A percentile compares a stretch with the other conserved stretches of the same genome.
These are phyloP conservation scores for Blastobasis lacticolella DNA, from an alignment of 2,888 invertebrate genomes.

Conservation along the genomic window DNA sequence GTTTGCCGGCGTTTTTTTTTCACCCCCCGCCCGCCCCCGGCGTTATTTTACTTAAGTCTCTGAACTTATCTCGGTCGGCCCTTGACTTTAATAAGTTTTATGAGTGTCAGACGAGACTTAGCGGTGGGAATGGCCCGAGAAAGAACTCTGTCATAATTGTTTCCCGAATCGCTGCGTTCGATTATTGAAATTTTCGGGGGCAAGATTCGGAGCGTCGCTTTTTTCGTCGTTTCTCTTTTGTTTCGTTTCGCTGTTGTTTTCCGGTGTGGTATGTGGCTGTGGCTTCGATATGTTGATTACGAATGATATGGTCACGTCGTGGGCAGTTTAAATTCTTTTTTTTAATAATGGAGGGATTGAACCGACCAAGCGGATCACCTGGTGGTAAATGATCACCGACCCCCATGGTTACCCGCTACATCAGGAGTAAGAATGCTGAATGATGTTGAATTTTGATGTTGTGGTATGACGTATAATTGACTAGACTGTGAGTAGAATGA, in stretches of 20 bases:
- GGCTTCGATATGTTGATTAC: too few species aligned
- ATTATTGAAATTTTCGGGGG: constrained; percentile 51
- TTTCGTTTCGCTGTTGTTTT: not conserved
- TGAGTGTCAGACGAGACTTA: constrained; percentile 71
- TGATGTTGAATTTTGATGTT: too few species aligned
- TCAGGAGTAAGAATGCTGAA: too few species aligned
- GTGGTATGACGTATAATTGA: too few species aligned
- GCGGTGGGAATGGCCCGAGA: constrained; percentile 65
- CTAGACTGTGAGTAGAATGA: too few species aligned
- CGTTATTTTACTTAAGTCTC: constrained; percentile 73
- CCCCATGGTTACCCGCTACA: too few species aligned
- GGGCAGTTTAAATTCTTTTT: too few species aligned
- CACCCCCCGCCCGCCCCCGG: constrained; percentile 21
- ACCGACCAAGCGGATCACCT: too few species aligned
- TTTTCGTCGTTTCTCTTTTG: constrained; percentile 28
- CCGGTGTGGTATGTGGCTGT: too few species aligned
- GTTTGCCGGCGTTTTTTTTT: constrained; percentile 55
- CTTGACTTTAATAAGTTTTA: constrained; percentile 75
- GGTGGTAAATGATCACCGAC: too few species aligned
- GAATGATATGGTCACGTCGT: too few species aligned
- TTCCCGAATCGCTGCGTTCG: constrained; percentile 54
- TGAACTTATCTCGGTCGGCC: constrained; percentile 72
- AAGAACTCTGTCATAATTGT: constrained; percentile 73
- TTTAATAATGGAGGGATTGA: too few species aligned
- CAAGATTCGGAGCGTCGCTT: constrained; percentile 14